Evolutionary conservation across 2,797 vertebrate genomes (phyloP), one percentile per base, ranked within the genome.

Genomic region (Danio tinwini): DNA sequence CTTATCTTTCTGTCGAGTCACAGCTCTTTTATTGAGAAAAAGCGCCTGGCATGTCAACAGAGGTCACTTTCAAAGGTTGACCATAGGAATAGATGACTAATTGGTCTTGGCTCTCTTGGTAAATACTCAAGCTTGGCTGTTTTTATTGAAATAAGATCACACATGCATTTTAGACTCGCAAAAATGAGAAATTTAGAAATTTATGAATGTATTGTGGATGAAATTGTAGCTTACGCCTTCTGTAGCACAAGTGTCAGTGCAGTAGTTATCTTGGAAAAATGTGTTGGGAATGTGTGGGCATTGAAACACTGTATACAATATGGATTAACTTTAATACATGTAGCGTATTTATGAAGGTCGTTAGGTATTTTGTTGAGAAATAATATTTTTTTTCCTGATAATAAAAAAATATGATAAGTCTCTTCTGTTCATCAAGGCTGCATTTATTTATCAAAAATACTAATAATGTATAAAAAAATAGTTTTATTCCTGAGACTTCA

Each of bases 1-100:
- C 53, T 80, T 80, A 64, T 72, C 78, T 65, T 76, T 80, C 69
- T 69, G 78, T 40, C 37, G 63, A 82, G 82, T 71, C 68, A 52
- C 45, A 50, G 19, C 44, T 16, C 59, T 55, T 73, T 56, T 80
- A 52, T 69, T 75, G 42, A 21, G 61, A 21, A 37, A 37, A 45
- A 62, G 39, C 6, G 49, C 12, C 37, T 64, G 74, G 65, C 69
- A 29, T 59, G 49, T 52, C 73, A 65, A 68, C 61, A 64, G 71
- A 59, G 68, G 58, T 63, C 71, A 77, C 55, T 16, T 59, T 76
- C 62, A 47, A 76, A 63, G 42, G 19, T 76, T 76, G 80, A 79
- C 77, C 42, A 6, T 45, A 74, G 78, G 61, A 80, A 80, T 80
- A 58, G 69, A 50, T 67, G 69, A 80, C 61, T 80, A 74, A 80